These are phyloP conservation scores for Rhagonycha lutea DNA, from an alignment of 2,888 invertebrate species.

Conservation along the genomic window DNA sequence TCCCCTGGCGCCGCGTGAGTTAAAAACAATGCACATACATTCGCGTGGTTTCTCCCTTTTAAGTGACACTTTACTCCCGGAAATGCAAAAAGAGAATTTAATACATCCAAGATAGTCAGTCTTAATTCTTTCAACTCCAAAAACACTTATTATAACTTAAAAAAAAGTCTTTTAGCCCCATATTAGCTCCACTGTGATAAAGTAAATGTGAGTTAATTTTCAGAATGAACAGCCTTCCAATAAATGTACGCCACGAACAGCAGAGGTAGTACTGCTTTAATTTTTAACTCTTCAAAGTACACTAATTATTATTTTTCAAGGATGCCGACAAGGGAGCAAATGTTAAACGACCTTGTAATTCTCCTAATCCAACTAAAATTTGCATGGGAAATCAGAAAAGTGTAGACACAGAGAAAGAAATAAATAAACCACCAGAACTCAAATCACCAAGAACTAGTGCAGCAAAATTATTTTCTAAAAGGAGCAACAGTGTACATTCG, in stretches of 20 bases:
- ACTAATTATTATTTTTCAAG: background rate
- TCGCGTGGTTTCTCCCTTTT: too few species aligned
- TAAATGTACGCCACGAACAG: background rate
- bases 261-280: background rate
- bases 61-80: too few species aligned
- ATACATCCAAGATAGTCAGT: too few species aligned
- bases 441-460: background rate
- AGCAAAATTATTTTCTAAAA: background rate
- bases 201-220: background rate
- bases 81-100: too few species aligned
- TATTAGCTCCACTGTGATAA: too few species aligned
- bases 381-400: background rate
- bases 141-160: too few species aligned
- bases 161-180: too few species aligned
- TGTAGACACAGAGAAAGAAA: background rate
- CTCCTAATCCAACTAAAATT: background rate
- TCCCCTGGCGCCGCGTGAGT: too few species aligned
- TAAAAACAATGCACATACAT: too few species aligned
- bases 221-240: background rate
- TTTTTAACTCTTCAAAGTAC: background rate
- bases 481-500: background rate
- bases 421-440: background rate
- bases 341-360: background rate
- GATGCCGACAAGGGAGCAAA: background rate
- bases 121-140: too few species aligned